These are phyloP conservation scores for Pithys albifrons DNA, from an alignment of 2,113 vertebrate species.

Conservation along the genomic window DNA sequence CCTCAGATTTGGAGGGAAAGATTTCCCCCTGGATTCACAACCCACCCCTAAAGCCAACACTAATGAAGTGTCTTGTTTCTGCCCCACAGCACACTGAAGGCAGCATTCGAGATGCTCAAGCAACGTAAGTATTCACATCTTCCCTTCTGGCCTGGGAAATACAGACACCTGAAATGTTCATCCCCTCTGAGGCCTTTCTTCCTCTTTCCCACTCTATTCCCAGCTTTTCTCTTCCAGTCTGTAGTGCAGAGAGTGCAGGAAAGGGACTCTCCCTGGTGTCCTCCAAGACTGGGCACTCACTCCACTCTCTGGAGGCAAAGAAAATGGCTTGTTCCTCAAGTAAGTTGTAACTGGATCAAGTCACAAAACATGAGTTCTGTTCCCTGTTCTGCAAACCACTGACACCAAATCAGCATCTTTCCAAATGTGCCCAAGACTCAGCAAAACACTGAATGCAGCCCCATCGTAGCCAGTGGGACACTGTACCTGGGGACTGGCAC, in stretches of 20 bases:
- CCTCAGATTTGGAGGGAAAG: neutral
- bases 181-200: neutral
- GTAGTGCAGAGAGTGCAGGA: neutral
- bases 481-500: neutral
- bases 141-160: neutral
- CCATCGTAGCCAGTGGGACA: neutral
- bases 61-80: slow-evolving; percentile 13
- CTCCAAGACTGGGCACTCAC: neutral
- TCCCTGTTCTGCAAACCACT: neutral
- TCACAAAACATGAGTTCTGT: neutral
- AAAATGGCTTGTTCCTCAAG: neutral
- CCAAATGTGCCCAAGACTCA: neutral
- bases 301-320: neutral
- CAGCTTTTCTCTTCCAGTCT: neutral
- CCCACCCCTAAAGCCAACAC: neutral
- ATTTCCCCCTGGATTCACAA: neutral
- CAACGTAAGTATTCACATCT: slow-evolving; percentile 81
- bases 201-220: neutral
- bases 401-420: neutral
- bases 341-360: neutral
- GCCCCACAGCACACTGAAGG: slow-evolving; percentile 83
- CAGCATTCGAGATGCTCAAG: slow-evolving; percentile 90
- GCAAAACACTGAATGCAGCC: neutral
- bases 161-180: neutral
- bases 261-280: neutral